A percentile compares a stretch with the other conserved stretches of the same genome.
Evolutionary conservation across 2,113 vertebrate species (phyloP).

Genomic region (Tinamus guttatus): DNA sequence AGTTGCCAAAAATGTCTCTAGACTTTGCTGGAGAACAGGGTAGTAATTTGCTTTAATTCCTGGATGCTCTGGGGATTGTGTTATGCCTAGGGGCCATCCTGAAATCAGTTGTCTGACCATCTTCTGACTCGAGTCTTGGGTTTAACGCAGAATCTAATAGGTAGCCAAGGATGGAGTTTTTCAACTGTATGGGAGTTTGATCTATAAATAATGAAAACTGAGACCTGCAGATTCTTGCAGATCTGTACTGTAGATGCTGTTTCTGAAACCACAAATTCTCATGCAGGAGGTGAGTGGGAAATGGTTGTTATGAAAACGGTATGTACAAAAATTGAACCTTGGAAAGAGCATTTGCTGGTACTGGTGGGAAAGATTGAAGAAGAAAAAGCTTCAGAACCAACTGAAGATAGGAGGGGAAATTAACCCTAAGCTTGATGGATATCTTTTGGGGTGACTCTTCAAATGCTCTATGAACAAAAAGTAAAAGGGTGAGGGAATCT

Average conservation of each 20-base stretch:
- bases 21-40: background rate
- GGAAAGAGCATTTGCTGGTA: background rate
- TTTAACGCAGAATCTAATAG: background rate
- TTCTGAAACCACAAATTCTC: constrained; percentile 31
- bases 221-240: background rate
- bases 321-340: background rate
- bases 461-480: background rate
- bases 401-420: background rate
- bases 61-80: background rate
- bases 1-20: background rate
- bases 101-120: background rate
- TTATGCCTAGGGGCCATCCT: background rate
- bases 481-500: background rate
- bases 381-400: background rate
- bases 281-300: background rate
- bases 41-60: background rate
- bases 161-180: background rate
- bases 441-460: constrained; percentile 3
- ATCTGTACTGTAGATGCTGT: background rate
- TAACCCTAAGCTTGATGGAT: background rate
- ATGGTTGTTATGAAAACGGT: background rate
- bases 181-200: background rate
- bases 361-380: background rate
- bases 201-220: background rate
- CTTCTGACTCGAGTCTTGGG: background rate